Conservation (phyloP, 2,888 invertebrate species). For the Leptogaster cylindrica region DNA sequence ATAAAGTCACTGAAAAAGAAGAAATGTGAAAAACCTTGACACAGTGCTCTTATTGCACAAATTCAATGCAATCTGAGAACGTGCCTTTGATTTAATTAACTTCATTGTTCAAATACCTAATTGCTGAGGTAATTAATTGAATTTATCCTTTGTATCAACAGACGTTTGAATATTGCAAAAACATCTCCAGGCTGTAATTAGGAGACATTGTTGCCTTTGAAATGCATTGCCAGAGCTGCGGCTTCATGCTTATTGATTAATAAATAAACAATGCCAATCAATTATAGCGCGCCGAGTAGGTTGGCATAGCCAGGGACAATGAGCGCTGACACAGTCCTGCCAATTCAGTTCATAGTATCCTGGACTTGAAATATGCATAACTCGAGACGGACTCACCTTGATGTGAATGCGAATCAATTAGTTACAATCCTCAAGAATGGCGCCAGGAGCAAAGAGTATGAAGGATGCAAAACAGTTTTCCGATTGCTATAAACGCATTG, state of each 20-base stretch:
- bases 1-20: too few relatives aligned
- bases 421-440: background rate
- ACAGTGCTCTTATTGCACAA: too few relatives aligned
- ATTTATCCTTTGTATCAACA: conserved; percentile 27
- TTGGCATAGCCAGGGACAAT: background rate
- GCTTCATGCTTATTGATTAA: conserved; percentile 9
- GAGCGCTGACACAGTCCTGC: conserved; percentile 12
- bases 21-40: too few relatives aligned
- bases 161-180: conserved; percentile 29
- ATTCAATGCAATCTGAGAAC: too few relatives aligned
- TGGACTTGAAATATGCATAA: conserved; percentile 27
- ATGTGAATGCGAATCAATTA: conserved; percentile 22
- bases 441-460: too few relatives aligned
- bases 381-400: background rate
- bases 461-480: too few relatives aligned
- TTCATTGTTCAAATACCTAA: conserved; percentile 29
- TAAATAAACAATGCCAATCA: conserved; percentile 33
- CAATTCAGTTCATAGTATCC: conserved; percentile 6
- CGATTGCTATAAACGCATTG: conserved; percentile 1
- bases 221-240: conserved; percentile 5
- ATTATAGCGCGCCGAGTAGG: background rate
- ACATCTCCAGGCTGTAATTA: conserved; percentile 31
- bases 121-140: conserved; percentile 30
- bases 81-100: conserved; percentile 27
- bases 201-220: conserved; percentile 1